Base-by-base conservation (phyloP, 2,113 vertebrate genomes). In the Egretta garzetta region DNA sequence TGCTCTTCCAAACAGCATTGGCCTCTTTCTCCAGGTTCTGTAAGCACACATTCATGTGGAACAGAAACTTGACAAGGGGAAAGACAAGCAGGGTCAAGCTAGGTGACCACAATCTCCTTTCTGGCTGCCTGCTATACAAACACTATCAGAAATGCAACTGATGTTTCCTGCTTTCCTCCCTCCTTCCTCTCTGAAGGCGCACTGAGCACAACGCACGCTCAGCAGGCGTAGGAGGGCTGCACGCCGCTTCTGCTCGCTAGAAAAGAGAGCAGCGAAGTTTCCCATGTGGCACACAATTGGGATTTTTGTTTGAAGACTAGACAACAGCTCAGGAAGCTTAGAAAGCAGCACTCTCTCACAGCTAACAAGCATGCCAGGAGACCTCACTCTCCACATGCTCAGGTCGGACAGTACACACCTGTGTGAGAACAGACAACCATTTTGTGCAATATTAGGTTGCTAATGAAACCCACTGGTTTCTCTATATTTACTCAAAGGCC, bases 151-250 rank as follows among this genome's bases (percentile, higher is more conserved):
- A 55, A 45, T 1, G 1, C 2, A 8, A 39, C 33, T 6, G 23
- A 20, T 1, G 2, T 21, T 41, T n/a, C 72, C 49, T 5, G 1
- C 39, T n/a, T 47, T 37, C 85, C 43, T 32, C 53, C 26, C 11
- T 19, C 66, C 37, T 21, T 32, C 80, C 86, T 22, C 67, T 55
- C 45, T 3, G 0, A 47, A n/a, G 63, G 58, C 8, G 2, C 47
- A 20, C 12, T 0, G 4, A 23, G 49, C n/a, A 9, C 37, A 22
- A 6, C 1, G 1, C 23, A 30, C 0, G 2, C 35, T 32, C 32
- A 30, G 23, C 35, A 21, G 1, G 1, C 0, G 1, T 1, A 17
- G 52, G 23, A 39, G 18, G 15, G 39, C 60, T 37, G 32, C 47
- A 15, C 8, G 1, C 35, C 20, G 55, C 37, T 84, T 35, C 73